Evolutionary conservation across 2,888 invertebrate genomes (phyloP).

Genomic region (Anorthoa munda): DNA sequence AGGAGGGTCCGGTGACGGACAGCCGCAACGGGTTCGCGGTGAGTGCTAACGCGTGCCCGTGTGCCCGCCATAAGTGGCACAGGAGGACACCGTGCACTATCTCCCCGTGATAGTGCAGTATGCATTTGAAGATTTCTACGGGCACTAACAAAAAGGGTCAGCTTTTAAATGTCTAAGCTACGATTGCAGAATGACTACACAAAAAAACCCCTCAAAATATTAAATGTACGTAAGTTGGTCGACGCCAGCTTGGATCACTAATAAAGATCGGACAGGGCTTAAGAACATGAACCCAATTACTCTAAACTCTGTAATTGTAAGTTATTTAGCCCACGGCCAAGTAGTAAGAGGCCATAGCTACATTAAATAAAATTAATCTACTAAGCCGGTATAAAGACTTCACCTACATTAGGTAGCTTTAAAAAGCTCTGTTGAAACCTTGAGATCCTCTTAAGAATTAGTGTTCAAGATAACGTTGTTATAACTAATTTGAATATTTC

Average conservation of each 20-base stretch:
- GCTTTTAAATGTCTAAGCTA: neutral
- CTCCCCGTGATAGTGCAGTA: too few species aligned
- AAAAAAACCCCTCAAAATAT: neutral
- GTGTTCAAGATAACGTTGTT: slow-evolving; percentile 12
- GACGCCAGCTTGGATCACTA: too few species aligned
- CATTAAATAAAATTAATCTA: slow-evolving; percentile 33
- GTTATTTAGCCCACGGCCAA: neutral
- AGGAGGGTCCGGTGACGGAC: too few species aligned
- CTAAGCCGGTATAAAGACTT: slow-evolving; percentile 19
- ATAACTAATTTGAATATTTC: slow-evolving; percentile 35
- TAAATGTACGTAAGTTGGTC: neutral
- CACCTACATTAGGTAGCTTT: slow-evolving; percentile 22
- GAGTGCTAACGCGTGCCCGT: too few species aligned
- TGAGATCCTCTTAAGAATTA: slow-evolving; percentile 34
- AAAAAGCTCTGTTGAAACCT: neutral
- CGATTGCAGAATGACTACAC: neutral
- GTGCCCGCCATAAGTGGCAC: too few species aligned
- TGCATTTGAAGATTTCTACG: too few species aligned
- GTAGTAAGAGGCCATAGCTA: slow-evolving; percentile 4
- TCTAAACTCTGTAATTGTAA: slow-evolving; percentile 11
- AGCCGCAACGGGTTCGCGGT: too few species aligned
- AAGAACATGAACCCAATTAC: slow-evolving; percentile 19
- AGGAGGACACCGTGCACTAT: too few species aligned
- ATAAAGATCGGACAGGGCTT: neutral
- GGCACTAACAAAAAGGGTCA: neutral